phyloP scores from a whole-genome alignment of 2,113 vertebrate genomes.

The Etheostoma spectabile region DNA sequence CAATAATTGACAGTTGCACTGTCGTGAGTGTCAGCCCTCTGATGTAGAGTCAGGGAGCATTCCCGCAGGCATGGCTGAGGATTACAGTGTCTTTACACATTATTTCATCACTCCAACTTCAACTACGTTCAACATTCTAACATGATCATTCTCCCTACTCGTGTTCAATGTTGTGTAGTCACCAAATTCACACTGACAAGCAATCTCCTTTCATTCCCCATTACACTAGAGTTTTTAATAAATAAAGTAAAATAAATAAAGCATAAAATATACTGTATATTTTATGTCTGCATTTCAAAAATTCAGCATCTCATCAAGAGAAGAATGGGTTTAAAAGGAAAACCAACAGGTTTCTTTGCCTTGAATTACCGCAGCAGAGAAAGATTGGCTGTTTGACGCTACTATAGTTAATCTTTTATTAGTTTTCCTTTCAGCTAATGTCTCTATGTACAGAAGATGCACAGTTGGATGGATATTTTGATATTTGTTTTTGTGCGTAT shows the following conservation, averaged over 20 bases:
- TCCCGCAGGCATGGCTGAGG: slow-evolving; percentile 43
- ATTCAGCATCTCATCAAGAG: not conserved
- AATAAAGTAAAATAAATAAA: not conserved
- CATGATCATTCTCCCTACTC: slow-evolving; percentile 40
- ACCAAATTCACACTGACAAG: slow-evolving; percentile 44
- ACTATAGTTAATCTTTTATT: slow-evolving; percentile 33
- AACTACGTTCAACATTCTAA: slow-evolving; percentile 58
- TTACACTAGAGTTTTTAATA: slow-evolving; percentile 35
- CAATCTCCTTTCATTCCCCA: slow-evolving; percentile 3
- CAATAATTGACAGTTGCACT: slow-evolving; percentile 47
- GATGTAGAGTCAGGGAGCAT: slow-evolving; percentile 54
- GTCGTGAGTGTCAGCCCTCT: slow-evolving; percentile 67
- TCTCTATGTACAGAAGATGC: slow-evolving; percentile 51
- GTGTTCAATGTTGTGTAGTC: slow-evolving; percentile 28
- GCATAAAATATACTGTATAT: slow-evolving; percentile 1
- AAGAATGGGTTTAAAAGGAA: not conserved
- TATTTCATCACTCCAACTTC: slow-evolving; percentile 77
- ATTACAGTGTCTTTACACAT: slow-evolving; percentile 70
- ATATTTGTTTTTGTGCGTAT: slow-evolving; percentile 56
- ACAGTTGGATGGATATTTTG: slow-evolving; percentile 37
- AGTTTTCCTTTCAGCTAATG: slow-evolving; percentile 37
- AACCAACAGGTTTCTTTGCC: not conserved
- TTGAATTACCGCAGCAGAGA: not conserved
- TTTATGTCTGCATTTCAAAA: not conserved
- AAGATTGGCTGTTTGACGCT: not conserved